These are phyloP conservation scores for Mayetiola destructor DNA, from an alignment of 2,888 invertebrate species.

Conservation along the genomic window DNA sequence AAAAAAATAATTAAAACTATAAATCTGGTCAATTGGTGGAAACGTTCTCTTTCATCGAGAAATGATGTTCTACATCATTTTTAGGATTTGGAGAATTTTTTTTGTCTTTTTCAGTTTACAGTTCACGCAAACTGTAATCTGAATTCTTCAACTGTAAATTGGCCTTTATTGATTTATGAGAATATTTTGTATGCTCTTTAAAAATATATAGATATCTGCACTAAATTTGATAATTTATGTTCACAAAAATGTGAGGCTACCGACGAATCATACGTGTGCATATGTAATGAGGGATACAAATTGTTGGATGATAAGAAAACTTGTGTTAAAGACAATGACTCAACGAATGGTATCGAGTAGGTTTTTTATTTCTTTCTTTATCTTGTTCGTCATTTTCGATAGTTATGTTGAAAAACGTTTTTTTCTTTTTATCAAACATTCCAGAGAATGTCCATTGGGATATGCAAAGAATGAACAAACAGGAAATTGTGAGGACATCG, in stretches of 20 bases:
- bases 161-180: neutral
- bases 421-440: no score
- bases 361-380: neutral
- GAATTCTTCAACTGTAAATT: no score
- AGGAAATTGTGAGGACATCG: constrained; percentile 43
- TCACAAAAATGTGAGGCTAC: constrained; percentile 43
- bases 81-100: neutral
- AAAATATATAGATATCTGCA: constrained; percentile 38
- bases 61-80: neutral
- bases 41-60: no score
- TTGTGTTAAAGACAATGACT: constrained; percentile 25
- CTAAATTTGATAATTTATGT: constrained; percentile 40
- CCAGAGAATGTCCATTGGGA: constrained; percentile 34
- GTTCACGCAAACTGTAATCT: no score
- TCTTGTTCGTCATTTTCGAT: no score
- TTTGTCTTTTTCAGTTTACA: no score
- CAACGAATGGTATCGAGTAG: neutral
- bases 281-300: constrained; percentile 36
- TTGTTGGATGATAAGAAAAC: constrained; percentile 39
- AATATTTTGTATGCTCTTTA: neutral
- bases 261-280: constrained; percentile 40
- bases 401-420: no score
- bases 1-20: no score
- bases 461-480: constrained; percentile 32
- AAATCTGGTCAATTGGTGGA: no score